These are phyloP conservation scores for Anthoptus insignis DNA, from an alignment of 2,888 invertebrate genomes.

Conservation along the genomic window DNA sequence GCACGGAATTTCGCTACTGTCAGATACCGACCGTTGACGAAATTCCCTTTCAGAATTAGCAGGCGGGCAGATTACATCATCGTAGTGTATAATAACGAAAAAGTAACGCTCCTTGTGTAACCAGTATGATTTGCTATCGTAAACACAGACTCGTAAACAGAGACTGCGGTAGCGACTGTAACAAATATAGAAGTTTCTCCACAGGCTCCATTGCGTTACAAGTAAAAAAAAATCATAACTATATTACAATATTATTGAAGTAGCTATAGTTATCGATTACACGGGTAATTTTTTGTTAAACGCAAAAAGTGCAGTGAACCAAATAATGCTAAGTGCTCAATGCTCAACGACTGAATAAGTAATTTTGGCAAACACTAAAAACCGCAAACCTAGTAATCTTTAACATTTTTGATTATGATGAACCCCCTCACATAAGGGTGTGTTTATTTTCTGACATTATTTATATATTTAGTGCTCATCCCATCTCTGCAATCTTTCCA, in stretches of 20 bases:
- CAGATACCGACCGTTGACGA: background rate
- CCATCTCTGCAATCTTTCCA: background rate
- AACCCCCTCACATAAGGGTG: no score
- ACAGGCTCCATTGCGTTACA: background rate
- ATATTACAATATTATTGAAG: background rate
- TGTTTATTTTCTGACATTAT: no score
- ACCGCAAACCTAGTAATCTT: no score
- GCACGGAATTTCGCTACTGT: background rate
- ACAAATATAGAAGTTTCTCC: background rate
- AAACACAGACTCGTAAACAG: background rate
- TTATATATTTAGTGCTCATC: background rate
- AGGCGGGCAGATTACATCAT: background rate
- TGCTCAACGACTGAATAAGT: no score
- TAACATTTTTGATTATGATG: no score
- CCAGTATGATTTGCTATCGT: background rate
- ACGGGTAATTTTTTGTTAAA: background rate
- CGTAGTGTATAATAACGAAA: background rate
- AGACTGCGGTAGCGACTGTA: background rate
- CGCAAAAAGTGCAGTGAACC: background rate
- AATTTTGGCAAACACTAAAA: background rate
- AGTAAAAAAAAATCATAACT: background rate
- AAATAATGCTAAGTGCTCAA: background rate
- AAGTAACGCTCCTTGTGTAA: background rate
- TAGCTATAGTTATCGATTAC: background rate
- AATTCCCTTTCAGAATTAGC: background rate